A percentile compares a stretch with the other conserved stretches of the same genome.
Evolutionary conservation across 2,113 vertebrate species (phyloP).

Genomic region (Corythaixoides concolor): DNA sequence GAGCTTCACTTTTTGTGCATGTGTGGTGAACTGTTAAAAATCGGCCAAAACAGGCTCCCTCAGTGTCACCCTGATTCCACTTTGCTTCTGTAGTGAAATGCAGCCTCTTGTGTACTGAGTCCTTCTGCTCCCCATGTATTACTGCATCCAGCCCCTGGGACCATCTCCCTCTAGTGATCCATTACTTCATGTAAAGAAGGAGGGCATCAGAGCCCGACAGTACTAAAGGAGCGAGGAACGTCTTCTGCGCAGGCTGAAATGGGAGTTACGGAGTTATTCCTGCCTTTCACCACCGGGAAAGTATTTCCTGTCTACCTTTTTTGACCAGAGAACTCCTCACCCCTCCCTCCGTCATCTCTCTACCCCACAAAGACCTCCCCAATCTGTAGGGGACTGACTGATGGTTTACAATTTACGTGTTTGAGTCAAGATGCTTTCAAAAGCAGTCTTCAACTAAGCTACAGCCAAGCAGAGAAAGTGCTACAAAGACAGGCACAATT

Average conservation of each 20-base stretch:
- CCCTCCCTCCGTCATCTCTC: neutral
- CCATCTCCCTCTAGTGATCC: neutral
- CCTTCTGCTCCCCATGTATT: neutral
- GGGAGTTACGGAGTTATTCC: neutral
- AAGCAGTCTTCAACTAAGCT: neutral
- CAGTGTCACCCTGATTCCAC: neutral
- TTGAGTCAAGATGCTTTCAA: neutral
- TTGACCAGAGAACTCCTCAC: neutral
- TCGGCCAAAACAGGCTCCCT: neutral
- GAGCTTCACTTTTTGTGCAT: neutral
- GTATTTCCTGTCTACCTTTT: neutral
- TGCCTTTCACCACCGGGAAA: neutral
- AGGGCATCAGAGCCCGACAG: neutral
- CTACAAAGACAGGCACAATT: neutral
- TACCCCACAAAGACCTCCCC: neutral
- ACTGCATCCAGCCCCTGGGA: neutral
- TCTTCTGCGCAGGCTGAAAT: neutral
- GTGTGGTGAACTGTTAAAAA: neutral
- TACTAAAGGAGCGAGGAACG: neutral
- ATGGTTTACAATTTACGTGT: neutral
- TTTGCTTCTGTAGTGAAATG: neutral
- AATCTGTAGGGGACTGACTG: neutral
- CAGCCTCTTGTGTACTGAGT: neutral
- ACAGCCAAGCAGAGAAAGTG: neutral
- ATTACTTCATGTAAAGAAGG: neutral